Evolutionary conservation across 2,888 invertebrate genomes (phyloP), one percentile per base, ranked within the genome.

Genomic region (Acrobasis consociella): DNA sequence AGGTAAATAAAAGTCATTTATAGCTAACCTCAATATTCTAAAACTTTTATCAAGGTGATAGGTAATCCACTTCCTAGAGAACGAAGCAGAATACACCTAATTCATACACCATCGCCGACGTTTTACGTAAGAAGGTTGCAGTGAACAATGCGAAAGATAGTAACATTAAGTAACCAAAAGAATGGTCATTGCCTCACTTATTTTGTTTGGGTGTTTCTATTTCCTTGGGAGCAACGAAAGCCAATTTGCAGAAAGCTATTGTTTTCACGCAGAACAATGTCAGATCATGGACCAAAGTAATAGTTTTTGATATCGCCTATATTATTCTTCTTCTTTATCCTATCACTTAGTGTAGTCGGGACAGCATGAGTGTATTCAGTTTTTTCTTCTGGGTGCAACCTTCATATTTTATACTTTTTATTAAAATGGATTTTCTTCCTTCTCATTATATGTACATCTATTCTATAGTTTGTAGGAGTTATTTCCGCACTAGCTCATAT

Each of bases 71-170:
- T 89, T 89, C 88, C 87, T 87, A 82, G 83, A 82, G 78, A 78
- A 81, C 72, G 67, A 76, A 69, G 79, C 74, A 72, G 81, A 81
- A 82, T 82, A 82, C 87, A 85, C 78, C 73, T 74, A 76, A 87
- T 89, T 86, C 84, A 88, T 87, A 87, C 82, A 77, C 86, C 84
- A 87, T 88, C 89, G 87, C 85, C 82, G 78, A 74, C 69, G 71
- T 73, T 82, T 89, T 90, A 88, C 89, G 89, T 91, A 91, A 91
- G 77, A 72, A 66, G 66, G 74, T 70, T 71, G 68, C 71, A 69
- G 76, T 75, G 75, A 87, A 91, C 91, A 91, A 91, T 90, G 85
- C 76, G 77, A 82, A 83, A 84, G 89, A 89, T 89, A 87, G 86
- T 80, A 77, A 81, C 80, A 83, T 88, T 86, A 83, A 77, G 82